Evolutionary conservation across 2,888 invertebrate species (phyloP), one percentile per base, ranked within the genome.

Genomic region (Pediacus dermestoides): DNA sequence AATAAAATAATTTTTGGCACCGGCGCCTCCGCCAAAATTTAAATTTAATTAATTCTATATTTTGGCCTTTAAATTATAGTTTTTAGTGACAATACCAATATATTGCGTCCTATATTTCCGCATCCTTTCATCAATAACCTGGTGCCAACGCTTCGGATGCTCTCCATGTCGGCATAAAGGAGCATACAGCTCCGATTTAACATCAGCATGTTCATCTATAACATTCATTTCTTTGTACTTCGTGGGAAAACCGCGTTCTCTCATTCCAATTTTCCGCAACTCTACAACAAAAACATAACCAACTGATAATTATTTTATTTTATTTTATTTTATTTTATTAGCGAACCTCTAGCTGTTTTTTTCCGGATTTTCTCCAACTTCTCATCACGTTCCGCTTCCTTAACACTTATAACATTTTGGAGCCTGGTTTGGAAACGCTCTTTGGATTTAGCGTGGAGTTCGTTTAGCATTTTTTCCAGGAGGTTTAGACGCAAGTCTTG

Each of bases 401-500:
- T 71, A 27, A 39, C 23, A n/a, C 68, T 57, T 64, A 79, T 72
- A 49, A 77, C 60, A 41, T 71, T 66, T 39, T 74, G 64, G 57
- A 82, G 61, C 66, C 78, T 72, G 43, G 49, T 52, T 34, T 74
- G 71, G 1, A 70, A 67, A 6, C 73, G 64, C 1, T 57, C 63
- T 4, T 70, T 67, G 16, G 70, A 65, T 37, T 72, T 67, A 18
- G 70, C 65, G 2, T 81, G 74, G 33, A 76, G 64, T 38, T 78
- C 72, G 9, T 73, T 66, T 37, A 82, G 70, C 53, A 82, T 64
- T 34, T 80, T 72, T 42, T 82, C 77, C n/a, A 88, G 74, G 34
- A 90, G 72, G 39, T 82, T 75, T 52, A 87, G 64, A 0, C 87
- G 74, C 16, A 82, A 70, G 51, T 79, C 75, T 63, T 86, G 82